Evolutionary conservation across 2,888 invertebrate genomes (phyloP), one percentile per base, ranked within the genome.

Genomic region (Mylabris sibirica): DNA sequence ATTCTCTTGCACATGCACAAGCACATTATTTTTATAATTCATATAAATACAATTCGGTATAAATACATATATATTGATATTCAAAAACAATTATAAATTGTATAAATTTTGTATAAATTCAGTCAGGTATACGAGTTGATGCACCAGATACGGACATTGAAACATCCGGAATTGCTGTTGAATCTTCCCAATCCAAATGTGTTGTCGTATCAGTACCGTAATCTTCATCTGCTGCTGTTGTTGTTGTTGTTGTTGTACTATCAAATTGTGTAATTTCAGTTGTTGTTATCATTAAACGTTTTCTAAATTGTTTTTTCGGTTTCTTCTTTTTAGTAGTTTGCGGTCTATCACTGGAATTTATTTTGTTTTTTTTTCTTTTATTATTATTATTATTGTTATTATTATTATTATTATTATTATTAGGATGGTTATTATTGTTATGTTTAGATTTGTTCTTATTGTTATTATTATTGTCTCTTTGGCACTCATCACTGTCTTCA

Each of bases 311-410:
- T 78, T 79, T 77, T 78, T 77, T 79, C 87, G 86, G 79, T 86
- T 85, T 81, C 84, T 84, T 81, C 86, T 87, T 84, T 86, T 87
- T 82, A 85, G 85, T 81, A 86, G 85, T 79, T 75, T 76, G 77
- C 86, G 84, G 80, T 64, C 69, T 76, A 75, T 76, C 69, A 73
- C 69, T 70, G 73, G 66, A 71, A 66, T 76, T 77, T 87, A 85
- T 85, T 87, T 86, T 84, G 87, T 88, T 78, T 80, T 87, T 83
- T 86, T 88, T 83, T 86, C 86, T 82, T 84, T 85, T 83, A 87
- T 87, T 84, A 73, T 79, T 80, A 71, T 74, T 75, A 75, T 71
- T 75, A 76, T 76, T 76, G 8, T 49, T 49, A 49, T 17, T 72
- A 76, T 74, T 77, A 73, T 73, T 68, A 73, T 80, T 80, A 68